These are phyloP conservation scores for Callipepla californica DNA, from an alignment of 2,113 vertebrate species.

Conservation along the genomic window DNA sequence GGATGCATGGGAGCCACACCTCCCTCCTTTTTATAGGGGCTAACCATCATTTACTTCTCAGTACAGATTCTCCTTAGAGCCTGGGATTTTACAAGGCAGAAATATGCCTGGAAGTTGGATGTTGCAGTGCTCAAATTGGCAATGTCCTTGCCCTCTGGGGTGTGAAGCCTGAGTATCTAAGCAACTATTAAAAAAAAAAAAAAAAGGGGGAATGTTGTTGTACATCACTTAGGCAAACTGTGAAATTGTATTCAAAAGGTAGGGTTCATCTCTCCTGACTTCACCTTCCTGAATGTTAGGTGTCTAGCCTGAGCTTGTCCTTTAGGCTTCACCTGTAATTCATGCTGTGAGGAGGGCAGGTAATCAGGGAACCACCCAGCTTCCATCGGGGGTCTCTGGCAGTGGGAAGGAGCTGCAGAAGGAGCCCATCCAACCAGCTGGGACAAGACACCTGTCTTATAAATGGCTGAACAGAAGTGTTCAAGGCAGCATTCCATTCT, in stretches of 20 bases:
- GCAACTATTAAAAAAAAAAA: background rate
- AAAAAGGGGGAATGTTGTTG: background rate
- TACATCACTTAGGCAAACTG: background rate
- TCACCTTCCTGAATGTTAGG: conserved; percentile 3
- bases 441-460: background rate
- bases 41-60: conserved; percentile 7
- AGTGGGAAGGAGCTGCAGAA: background rate
- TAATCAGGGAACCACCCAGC: conserved; percentile 2
- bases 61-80: background rate
- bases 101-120: background rate
- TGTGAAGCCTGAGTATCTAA: background rate
- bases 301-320: conserved; percentile 43
- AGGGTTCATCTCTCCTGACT: background rate
- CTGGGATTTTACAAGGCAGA: background rate
- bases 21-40: background rate
- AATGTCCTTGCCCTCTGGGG: background rate
- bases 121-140: background rate
- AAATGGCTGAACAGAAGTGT: background rate
- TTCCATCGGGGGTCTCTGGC: background rate
- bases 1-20: background rate
- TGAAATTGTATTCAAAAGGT: background rate
- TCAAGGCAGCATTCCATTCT: background rate
- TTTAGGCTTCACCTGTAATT: background rate
- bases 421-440: background rate
- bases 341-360: background rate